A percentile compares a stretch with the other conserved stretches of the same genome.
Evolutionary conservation across 2,888 invertebrate genomes (phyloP).

Genomic region (Mythimna vitellina): DNA sequence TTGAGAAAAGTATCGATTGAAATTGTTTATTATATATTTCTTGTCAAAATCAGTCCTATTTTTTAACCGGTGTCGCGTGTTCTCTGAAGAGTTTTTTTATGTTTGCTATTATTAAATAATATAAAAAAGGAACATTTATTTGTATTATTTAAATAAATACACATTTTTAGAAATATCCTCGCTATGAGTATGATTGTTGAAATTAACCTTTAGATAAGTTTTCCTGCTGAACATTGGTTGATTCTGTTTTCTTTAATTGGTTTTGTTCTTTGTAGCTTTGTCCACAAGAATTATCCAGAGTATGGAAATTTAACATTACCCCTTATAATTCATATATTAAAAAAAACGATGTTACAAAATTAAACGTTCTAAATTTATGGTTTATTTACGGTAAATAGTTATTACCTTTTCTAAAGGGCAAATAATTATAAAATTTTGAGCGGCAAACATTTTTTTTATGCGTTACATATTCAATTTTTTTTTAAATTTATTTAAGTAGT

Average conservation of each 20-base stretch:
- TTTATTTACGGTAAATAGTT: too few species aligned
- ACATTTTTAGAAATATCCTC: constrained; percentile 5
- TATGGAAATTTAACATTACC: not conserved
- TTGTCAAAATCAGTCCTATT: not conserved
- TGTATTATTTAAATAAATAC: constrained; percentile 35
- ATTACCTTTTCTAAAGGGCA: too few species aligned
- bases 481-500: not conserved
- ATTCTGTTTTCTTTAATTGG: constrained; percentile 12
- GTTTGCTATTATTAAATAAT: constrained; percentile 20
- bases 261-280: not conserved
- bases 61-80: not conserved
- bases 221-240: not conserved
- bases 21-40: not conserved
- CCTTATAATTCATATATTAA: not conserved
- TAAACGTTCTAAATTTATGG: too few species aligned
- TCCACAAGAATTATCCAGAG: constrained; percentile 18
- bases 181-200: constrained; percentile 1
- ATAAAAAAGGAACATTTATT: constrained; percentile 3
- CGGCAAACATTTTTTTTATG: too few species aligned
- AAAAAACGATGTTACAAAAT: too few species aligned
- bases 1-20: too few species aligned
- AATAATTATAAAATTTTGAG: too few species aligned
- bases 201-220: not conserved
- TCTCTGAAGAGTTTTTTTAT: not conserved
- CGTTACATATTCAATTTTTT: not conserved